phyloP scores from a whole-genome alignment of 2,888 invertebrate genomes.

The Caenorhabditis angaria region DNA sequence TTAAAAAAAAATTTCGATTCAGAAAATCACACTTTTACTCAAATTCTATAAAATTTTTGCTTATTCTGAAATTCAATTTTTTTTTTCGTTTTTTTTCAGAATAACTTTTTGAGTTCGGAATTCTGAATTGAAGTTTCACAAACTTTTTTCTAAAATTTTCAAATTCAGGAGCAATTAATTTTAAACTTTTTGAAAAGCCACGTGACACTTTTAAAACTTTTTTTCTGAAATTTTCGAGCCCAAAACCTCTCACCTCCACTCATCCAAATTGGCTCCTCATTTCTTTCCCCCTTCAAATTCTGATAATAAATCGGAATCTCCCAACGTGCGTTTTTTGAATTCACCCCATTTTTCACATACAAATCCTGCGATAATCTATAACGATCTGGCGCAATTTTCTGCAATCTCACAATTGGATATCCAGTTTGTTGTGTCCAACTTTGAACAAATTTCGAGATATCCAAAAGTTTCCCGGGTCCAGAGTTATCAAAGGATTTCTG shows the following conservation, averaged over 20 bases:
- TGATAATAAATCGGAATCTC: background rate
- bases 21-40: no score
- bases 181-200: no score
- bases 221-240: no score
- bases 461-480: background rate
- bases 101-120: no score
- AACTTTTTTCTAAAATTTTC: background rate
- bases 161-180: no score
- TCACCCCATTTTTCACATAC: background rate
- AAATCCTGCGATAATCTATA: background rate
- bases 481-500: background rate
- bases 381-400: background rate
- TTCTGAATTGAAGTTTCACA: no score
- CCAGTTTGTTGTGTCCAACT: background rate
- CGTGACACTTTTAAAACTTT: no score
- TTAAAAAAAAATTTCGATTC: no score
- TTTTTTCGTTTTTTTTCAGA: no score
- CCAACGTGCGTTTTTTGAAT: background rate
- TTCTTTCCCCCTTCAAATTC: background rate
- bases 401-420: background rate
- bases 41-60: no score
- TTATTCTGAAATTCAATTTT: no score
- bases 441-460: background rate
- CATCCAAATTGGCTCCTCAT: background rate
- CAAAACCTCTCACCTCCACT: no score